Conservation (phyloP, 2,888 invertebrate species). For the Panzeria rudis region DNA sequence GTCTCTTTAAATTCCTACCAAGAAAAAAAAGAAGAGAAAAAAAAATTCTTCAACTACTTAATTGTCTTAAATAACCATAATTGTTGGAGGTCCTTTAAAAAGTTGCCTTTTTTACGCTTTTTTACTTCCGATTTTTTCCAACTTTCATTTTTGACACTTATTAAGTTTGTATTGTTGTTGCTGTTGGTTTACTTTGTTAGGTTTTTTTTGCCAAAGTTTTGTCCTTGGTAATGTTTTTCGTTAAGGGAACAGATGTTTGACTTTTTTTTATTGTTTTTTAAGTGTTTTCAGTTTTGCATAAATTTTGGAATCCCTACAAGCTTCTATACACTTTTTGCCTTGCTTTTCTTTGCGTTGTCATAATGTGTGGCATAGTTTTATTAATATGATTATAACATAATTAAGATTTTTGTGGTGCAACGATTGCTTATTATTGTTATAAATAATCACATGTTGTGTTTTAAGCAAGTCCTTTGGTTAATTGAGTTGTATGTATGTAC, state of each 20-base stretch:
- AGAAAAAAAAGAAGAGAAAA: neutral
- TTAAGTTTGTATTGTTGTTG: constrained; percentile 25
- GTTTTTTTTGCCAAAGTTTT: constrained; percentile 20
- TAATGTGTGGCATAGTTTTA: constrained; percentile 64
- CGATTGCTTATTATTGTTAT: constrained; percentile 34
- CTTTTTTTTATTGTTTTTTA: constrained; percentile 19
- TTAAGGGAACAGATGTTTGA: constrained; percentile 67
- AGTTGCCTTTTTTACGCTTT: constrained; percentile 45
- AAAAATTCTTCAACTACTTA: constrained; percentile 55
- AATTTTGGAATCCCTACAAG: constrained; percentile 72
- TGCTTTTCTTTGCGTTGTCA: constrained; percentile 14
- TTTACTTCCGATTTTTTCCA: constrained; percentile 74
- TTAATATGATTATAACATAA: constrained; percentile 43
- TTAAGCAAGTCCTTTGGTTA: constrained; percentile 1
- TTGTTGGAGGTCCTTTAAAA: constrained; percentile 64
- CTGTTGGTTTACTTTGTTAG: neutral
- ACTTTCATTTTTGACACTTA: constrained; percentile 68
- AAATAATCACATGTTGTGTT: constrained; percentile 27
- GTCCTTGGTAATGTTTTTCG: constrained; percentile 41
- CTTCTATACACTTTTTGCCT: constrained; percentile 29
- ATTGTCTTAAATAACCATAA: constrained; percentile 65
- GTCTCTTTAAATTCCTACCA: neutral
- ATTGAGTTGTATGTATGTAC: constrained; percentile 47
- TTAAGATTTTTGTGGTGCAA: constrained; percentile 52
- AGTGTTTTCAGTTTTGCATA: constrained; percentile 26